Conservation (phyloP, 2,888 invertebrate species). For the Drosophila nr. medialis region DNA sequence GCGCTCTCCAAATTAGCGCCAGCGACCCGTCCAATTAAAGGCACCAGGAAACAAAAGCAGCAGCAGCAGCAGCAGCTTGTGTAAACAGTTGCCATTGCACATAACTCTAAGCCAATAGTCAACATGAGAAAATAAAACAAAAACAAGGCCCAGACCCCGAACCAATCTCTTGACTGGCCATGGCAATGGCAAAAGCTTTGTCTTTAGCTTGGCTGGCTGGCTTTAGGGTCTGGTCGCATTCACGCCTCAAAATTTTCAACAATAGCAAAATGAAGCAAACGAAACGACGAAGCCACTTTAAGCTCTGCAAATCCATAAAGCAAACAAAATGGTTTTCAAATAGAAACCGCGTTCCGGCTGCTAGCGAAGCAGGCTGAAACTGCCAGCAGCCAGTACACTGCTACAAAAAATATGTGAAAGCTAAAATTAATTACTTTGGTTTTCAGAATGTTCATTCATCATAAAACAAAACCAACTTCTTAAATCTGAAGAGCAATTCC, state of each 20-base stretch:
- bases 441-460: neutral
- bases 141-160: conserved; percentile 51
- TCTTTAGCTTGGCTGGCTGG: neutral
- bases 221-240: conserved; percentile 34
- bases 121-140: conserved; percentile 77
- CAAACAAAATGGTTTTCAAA: conserved; percentile 83
- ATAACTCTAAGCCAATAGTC: conserved; percentile 79
- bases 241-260: conserved; percentile 78
- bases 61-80: conserved; percentile 25
- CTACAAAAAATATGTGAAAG: neutral
- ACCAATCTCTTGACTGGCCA: conserved; percentile 56
- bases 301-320: conserved; percentile 83
- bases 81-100: conserved; percentile 76
- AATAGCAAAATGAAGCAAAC: conserved; percentile 79
- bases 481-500: neutral
- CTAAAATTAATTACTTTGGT: neutral
- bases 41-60: conserved; percentile 27
- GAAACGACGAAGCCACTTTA: conserved; percentile 83
- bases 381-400: conserved; percentile 5
- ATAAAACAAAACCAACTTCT: neutral
- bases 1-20: conserved; percentile 55
- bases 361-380: conserved; percentile 1
- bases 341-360: conserved; percentile 68
- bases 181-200: conserved; percentile 4
- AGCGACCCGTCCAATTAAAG: conserved; percentile 71